Base-by-base conservation (phyloP, 2,888 invertebrate species). In the Parapristionchus giblindavisi region DNA sequence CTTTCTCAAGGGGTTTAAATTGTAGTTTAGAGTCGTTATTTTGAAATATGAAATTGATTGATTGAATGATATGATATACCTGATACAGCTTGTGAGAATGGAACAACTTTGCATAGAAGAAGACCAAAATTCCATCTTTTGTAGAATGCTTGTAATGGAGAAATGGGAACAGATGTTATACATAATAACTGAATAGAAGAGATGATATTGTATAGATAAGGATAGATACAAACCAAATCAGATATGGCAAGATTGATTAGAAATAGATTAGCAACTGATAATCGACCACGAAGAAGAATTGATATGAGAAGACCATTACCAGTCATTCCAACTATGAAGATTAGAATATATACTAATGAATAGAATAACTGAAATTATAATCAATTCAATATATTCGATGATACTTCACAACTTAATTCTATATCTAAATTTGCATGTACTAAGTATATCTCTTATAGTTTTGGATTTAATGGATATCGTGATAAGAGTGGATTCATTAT, bases 191-290 rank as follows among this genome's bases (percentile, higher is more conserved):
- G 80, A 66, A 85, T 78, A 24, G 36, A 34, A 17, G 36, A 1
- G 6, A 3, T 34, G 34, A 52, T 36, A 34, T 11, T 29, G 34
- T 34, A 6, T 11, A 11, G 27, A 34, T 11, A 17, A 27, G 24
- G 43, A n/a, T 17, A 32, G 51, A 14, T 24, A 68, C 80, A 75
- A 8, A 87, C 87, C 76, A 98, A 94, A 89, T 98, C 98, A 21
- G 96, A 95, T 51, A 97, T 90, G 0, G 97, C 97, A 84, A 98
- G 90, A 89, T 98, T 98, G 66, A 95, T 94, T 87, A 98, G 96
- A 90, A 98, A 98, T 68, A 96, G 92, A 89, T 98, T 98, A 61
- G 87, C 87, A 24, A 87, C 87, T 14, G 86, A 81, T 75, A 80
- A 76, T 40, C 85, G 78, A 48, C 83, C 81, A 38, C 87, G 75